Conservation (phyloP, 2,888 invertebrate species). For the Hyposoter didymator region DNA sequence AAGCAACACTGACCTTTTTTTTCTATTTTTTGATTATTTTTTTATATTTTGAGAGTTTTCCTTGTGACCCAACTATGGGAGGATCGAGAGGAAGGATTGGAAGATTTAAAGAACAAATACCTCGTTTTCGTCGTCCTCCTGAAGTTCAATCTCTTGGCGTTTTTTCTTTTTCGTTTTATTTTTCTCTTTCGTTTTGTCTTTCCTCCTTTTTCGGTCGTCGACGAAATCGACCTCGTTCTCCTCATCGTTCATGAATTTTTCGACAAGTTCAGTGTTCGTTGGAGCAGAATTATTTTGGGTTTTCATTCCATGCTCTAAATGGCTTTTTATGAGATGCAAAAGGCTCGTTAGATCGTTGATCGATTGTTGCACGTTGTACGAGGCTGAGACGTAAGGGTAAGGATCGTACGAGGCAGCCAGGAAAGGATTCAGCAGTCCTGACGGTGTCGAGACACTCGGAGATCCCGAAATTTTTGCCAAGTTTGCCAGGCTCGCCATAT, state of each 20-base stretch:
- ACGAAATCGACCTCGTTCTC: constrained; percentile 27
- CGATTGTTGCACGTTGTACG: constrained; percentile 68
- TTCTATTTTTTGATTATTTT: neutral
- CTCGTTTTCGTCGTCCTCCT: constrained; percentile 45
- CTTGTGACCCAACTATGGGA: no score
- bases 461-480: constrained; percentile 63
- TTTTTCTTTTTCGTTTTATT: constrained; percentile 65
- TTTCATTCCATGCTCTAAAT: constrained; percentile 38
- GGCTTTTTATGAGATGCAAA: constrained; percentile 65
- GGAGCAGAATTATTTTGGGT: constrained; percentile 45
- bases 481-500: constrained; percentile 33
- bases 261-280: constrained; percentile 30
- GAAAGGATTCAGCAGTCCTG: constrained; percentile 42
- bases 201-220: constrained; percentile 55
- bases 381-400: constrained; percentile 68
- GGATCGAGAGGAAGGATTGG: neutral
- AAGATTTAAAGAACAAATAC: constrained; percentile 18
- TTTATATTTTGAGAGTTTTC: neutral
- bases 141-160: constrained; percentile 48
- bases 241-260: constrained; percentile 30
- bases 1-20: neutral
- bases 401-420: constrained; percentile 77
- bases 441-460: constrained; percentile 26
- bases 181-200: constrained; percentile 43
- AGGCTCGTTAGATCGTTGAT: constrained; percentile 61